Evolutionary conservation across 2,888 invertebrate genomes (phyloP), one percentile per base, ranked within the genome.

Genomic region (Tetropium fuscum): DNA sequence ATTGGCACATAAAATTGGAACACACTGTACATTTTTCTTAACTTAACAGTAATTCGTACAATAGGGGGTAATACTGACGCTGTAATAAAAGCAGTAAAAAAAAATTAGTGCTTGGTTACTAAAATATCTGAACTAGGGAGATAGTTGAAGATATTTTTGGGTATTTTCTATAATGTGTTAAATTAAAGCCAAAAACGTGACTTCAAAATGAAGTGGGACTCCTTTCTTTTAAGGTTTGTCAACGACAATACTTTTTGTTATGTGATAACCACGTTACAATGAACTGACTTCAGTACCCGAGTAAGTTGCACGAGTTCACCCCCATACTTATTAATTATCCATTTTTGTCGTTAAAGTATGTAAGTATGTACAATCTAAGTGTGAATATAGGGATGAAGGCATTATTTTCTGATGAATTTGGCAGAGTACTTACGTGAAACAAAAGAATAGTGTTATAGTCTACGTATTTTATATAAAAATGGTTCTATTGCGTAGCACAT

Each of bases 241-340:
- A 71, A 71, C 64, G 74, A 74, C 74, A 76, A 73, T 75, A 74
- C 75, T 71, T 71, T 69, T 70, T 73, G 74, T 74, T 73, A 72
- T 74, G 66, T 71, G 72, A 75, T 74, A 75, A 74, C 73, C 68
- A 73, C 61, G 30, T 56, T 59, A 56, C 55, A 55, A 57, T 51
- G 30, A 43, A 51, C 44, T 44, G 20, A 58, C 8, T 30, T 53
- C 53, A 36, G 43, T 41, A 43, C 27, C 25, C 32, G 44, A 22
- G n/a, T n/a, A n/a, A n/a, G n/a, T 32, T 13, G 15, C 19, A 43
- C 53, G 36, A 48, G 34, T 48, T 34, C 11, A 36, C 48, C 48
- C 22, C 48, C 34, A 7, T 8, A 15, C 11, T 34, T 34, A 15
- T 34, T 34, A 7, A 11, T 13, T 13, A 13, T 34, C 15, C 15